These are phyloP conservation scores for Danio jaintianensis DNA, from an alignment of 2,797 vertebrate genomes.

Conservation along the genomic window DNA sequence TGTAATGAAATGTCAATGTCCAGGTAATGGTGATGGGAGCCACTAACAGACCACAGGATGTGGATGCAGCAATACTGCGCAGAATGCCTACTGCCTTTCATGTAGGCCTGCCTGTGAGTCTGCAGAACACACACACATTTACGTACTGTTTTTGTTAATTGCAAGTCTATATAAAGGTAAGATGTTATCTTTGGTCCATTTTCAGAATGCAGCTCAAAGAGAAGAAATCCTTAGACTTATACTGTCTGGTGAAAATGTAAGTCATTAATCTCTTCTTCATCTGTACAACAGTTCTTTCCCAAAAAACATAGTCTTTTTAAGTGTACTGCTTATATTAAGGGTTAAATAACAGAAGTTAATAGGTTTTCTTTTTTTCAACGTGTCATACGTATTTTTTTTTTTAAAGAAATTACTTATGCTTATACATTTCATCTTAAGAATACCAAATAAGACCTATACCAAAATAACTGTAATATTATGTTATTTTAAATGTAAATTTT, in stretches of 20 bases:
- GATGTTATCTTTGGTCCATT: not conserved
- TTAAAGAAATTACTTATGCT: too few species aligned
- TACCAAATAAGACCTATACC: too few species aligned
- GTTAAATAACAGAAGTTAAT: too few species aligned
- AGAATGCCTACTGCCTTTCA: slow-evolving; percentile 82
- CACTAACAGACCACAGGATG: slow-evolving; percentile 83
- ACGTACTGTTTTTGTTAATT: not conserved
- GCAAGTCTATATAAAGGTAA: not conserved
- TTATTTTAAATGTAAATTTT: too few species aligned
- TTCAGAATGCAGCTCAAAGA: slow-evolving; percentile 77
- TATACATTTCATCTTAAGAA: too few species aligned
- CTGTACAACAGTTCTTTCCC: not conserved
- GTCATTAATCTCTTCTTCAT: not conserved
- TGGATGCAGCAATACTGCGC: slow-evolving; percentile 82
- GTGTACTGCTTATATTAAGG: not conserved
- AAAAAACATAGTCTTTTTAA: not conserved
- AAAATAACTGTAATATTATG: too few species aligned
- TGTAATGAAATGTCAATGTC: not conserved
- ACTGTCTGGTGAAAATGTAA: slow-evolving; percentile 82
- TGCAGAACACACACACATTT: not conserved
- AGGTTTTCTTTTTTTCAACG: too few species aligned
- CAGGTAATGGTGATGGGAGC: slow-evolving; percentile 87
- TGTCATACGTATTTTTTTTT: too few species aligned
- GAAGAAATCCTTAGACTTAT: slow-evolving; percentile 82
- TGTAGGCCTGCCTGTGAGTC: slow-evolving; percentile 79